Conservation (phyloP, 2,797 vertebrate genomes). For the Trachurus trachurus region DNA sequence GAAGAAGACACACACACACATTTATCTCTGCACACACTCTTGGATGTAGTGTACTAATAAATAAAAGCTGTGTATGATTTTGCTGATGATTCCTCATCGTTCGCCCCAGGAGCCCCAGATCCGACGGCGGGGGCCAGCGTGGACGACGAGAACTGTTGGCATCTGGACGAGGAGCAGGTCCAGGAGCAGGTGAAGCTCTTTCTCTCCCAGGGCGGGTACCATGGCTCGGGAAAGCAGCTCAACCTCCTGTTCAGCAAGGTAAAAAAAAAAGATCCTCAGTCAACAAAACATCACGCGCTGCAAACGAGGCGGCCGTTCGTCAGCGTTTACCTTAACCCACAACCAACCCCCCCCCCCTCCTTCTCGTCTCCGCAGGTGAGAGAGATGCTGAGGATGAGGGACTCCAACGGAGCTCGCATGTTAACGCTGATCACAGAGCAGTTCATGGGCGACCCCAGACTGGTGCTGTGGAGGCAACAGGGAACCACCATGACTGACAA, state of each 20-base stretch:
- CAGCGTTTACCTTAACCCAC: conserved; percentile 22
- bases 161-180: conserved; percentile 97
- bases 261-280: neutral
- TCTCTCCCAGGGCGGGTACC: conserved; percentile 97
- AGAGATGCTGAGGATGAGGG: conserved; percentile 98
- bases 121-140: conserved; percentile 97
- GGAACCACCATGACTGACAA: conserved; percentile 98
- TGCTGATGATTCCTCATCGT: neutral
- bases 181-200: conserved; percentile 98
- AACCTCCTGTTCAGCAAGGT: conserved; percentile 98
- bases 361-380: conserved; percentile 87
- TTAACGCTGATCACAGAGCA: conserved; percentile 97
- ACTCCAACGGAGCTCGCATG: conserved; percentile 97
- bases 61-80: too few relatives aligned
- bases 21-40: neutral
- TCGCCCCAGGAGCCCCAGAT: conserved; percentile 92
- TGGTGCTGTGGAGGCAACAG: conserved; percentile 95
- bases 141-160: conserved; percentile 98
- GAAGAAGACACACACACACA: neutral
- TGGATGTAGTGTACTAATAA: too few relatives aligned
- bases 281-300: neutral
- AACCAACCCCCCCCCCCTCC: neutral
- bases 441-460: conserved; percentile 96
- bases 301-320: neutral
- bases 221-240: conserved; percentile 97